Percentiles rank a stretch among this genome's conserved stretches.
Evolutionary conservation across 2,113 vertebrate species (phyloP).

Genomic region (Hylia prasina): DNA sequence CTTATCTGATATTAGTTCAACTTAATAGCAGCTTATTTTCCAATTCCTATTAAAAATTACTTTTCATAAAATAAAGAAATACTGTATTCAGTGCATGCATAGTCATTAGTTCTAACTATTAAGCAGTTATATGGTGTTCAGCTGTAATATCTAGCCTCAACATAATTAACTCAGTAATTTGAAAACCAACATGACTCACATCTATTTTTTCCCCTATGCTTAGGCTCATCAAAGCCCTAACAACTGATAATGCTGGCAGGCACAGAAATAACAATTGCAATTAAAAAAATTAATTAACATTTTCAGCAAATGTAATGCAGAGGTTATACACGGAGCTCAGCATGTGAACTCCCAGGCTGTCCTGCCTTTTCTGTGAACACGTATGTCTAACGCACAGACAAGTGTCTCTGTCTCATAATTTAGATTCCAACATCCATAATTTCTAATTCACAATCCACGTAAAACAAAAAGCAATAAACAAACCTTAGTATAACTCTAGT

Average conservation of each 20-base stretch:
- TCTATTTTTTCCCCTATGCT: background rate
- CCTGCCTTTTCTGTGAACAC: background rate
- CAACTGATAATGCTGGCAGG: background rate
- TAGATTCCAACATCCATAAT: background rate
- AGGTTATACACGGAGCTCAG: background rate
- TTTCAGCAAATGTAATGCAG: background rate
- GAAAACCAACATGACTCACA: conserved; percentile 2
- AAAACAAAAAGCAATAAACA: background rate
- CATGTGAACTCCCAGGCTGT: background rate
- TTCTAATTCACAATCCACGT: background rate
- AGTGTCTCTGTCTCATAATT: background rate
- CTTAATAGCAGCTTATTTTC: background rate
- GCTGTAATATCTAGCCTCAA: background rate
- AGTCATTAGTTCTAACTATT: background rate
- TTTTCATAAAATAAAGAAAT: background rate
- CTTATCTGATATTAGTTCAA: background rate
- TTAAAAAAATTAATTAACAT: conserved; percentile 11
- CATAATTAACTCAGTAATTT: conserved; percentile 8
- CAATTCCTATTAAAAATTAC: background rate
- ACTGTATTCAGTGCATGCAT: background rate
- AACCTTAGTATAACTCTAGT: background rate
- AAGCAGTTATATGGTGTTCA: background rate
- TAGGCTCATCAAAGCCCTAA: background rate
- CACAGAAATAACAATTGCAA: background rate
- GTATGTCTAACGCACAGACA: background rate